Conservation (phyloP, 2,797 vertebrate genomes). For the Amphiprion clarkii region DNA sequence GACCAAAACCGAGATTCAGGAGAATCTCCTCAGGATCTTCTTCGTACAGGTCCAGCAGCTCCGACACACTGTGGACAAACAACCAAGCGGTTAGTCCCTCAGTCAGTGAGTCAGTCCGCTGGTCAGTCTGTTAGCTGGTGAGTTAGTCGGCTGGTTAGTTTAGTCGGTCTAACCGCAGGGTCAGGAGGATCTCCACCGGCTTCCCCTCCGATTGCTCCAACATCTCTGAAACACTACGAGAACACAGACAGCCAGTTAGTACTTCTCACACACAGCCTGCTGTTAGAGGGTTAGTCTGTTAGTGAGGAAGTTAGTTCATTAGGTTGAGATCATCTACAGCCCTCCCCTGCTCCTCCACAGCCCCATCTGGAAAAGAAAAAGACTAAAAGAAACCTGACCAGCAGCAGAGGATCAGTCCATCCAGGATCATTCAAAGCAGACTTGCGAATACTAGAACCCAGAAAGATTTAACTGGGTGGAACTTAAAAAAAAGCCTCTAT, state of each 20-base stretch:
- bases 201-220: constrained; percentile 91
- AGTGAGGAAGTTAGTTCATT: constrained; percentile 5
- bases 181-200: constrained; percentile 91
- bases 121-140: constrained; percentile 23
- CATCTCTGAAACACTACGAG: constrained; percentile 89
- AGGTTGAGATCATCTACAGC: not conserved
- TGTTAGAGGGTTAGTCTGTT: constrained; percentile 20
- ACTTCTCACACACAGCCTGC: constrained; percentile 6
- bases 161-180: constrained; percentile 77
- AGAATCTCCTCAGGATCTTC: constrained; percentile 98
- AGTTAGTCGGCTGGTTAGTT: constrained; percentile 57
- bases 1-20: constrained; percentile 96
- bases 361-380: constrained; percentile 8
- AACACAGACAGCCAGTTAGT: constrained; percentile 61
- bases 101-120: not conserved
- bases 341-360: constrained; percentile 1
- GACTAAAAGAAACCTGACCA: constrained; percentile 20
- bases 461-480: not conserved
- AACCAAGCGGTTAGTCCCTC: not conserved
- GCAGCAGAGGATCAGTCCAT: constrained; percentile 1
- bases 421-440: not conserved
- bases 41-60: constrained; percentile 96
- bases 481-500: not conserved
- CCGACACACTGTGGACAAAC: constrained; percentile 90
- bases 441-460: not conserved